Percentiles rank a stretch among this genome's conserved stretches.
These are phyloP conservation scores for Molanna angustata DNA, from an alignment of 2,888 invertebrate species.

Conservation along the genomic window DNA sequence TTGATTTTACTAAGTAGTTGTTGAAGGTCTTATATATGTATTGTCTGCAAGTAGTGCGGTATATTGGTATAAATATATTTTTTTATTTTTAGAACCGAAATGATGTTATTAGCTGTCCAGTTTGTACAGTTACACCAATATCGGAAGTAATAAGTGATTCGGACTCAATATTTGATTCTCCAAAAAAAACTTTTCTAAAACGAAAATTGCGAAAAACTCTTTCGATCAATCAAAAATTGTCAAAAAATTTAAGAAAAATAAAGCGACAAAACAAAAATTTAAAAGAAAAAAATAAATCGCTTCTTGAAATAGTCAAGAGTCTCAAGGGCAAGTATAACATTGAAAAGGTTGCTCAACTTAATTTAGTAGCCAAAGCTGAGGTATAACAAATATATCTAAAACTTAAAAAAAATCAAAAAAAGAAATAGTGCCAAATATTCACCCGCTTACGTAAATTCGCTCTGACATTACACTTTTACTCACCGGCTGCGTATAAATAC, in stretches of 20 bases:
- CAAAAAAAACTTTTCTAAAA: not conserved
- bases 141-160: not conserved
- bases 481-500: slow-evolving; percentile 34
- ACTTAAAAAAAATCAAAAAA: not conserved
- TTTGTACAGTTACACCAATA: no score
- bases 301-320: not conserved
- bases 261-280: not conserved
- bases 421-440: no score
- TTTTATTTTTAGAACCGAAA: no score
- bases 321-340: not conserved
- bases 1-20: no score
- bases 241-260: not conserved
- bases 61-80: no score
- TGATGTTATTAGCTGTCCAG: no score
- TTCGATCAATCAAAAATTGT: not conserved
- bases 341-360: not conserved
- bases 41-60: no score
- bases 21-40: no score
- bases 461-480: slow-evolving; percentile 34
- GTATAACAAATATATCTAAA: not conserved
- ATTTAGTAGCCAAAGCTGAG: not conserved
- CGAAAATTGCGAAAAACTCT: not conserved
- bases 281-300: not conserved
- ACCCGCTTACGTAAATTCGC: slow-evolving; percentile 32
- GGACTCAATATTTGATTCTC: not conserved